Percentiles rank a stretch among this genome's conserved stretches.
Evolutionary conservation across 2,888 invertebrate species (phyloP).

Genomic region (Agriopis leucophaearia): DNA sequence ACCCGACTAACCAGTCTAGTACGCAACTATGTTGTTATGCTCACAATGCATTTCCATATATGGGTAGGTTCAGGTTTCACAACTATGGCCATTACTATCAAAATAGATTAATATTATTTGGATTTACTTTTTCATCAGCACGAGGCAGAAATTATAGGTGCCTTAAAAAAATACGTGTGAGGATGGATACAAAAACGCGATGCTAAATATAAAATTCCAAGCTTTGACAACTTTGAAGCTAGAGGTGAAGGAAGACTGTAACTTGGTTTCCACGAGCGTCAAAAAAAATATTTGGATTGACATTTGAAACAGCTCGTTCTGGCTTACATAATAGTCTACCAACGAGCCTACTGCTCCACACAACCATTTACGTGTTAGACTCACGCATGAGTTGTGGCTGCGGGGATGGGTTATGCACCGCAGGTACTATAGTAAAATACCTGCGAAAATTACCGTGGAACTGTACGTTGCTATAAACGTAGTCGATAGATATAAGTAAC

Average conservation of each 20-base stretch:
- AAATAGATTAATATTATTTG: background rate
- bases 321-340: background rate
- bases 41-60: conserved; percentile 16
- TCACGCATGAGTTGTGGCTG: conserved; percentile 1
- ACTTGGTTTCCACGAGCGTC: background rate
- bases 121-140: background rate
- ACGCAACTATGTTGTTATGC: conserved; percentile 13
- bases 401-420: too few species aligned
- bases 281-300: background rate
- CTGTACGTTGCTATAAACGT: conserved; percentile 6
- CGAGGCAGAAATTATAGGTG: background rate
- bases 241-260: background rate
- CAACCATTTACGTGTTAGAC: background rate
- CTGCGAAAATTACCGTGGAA: conserved; percentile 17
- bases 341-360: background rate
- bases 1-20: conserved; percentile 24
- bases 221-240: background rate
- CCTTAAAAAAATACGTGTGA: background rate
- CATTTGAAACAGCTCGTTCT: background rate
- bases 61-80: conserved; percentile 18
- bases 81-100: background rate
- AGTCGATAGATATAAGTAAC: too few species aligned
- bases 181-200: background rate
- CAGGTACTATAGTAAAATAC: background rate
- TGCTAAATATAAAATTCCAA: background rate